phyloP scores from a whole-genome alignment of 2,888 invertebrate species.

The Octonoba sinensis region DNA sequence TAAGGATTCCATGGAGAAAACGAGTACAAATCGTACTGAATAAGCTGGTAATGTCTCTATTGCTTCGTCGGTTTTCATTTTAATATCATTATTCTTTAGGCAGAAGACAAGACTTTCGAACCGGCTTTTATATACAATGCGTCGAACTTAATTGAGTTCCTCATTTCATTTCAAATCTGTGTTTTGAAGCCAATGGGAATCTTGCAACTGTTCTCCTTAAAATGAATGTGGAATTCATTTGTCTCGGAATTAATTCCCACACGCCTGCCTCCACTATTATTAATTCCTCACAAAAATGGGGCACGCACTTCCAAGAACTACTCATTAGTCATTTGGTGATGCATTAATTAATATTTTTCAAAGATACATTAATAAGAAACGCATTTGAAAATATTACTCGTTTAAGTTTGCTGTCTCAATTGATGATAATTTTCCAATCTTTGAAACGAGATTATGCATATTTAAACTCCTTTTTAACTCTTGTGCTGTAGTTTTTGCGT shows the following conservation, averaged over 20 bases:
- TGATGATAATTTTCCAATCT: no score
- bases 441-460: no score
- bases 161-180: slow-evolving; percentile 18
- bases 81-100: slow-evolving; percentile 10
- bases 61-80: background rate
- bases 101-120: slow-evolving; percentile 12
- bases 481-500: no score
- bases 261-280: slow-evolving; percentile 11
- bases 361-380: no score
- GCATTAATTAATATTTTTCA: no score
- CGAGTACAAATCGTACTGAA: background rate
- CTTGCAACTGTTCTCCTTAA: slow-evolving; percentile 23
- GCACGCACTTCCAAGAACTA: no score
- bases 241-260: slow-evolving; percentile 36
- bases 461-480: no score
- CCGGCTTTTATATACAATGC: slow-evolving; percentile 7
- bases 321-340: no score
- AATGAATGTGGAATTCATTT: slow-evolving; percentile 26
- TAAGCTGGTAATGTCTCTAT: background rate
- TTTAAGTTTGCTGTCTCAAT: no score
- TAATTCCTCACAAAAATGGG: background rate
- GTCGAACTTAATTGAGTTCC: slow-evolving; percentile 24
- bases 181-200: slow-evolving; percentile 25
- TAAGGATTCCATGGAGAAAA: background rate
- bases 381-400: no score